Evolutionary conservation across 2,888 invertebrate genomes (phyloP).

Genomic region (Drosophila affinis): DNA sequence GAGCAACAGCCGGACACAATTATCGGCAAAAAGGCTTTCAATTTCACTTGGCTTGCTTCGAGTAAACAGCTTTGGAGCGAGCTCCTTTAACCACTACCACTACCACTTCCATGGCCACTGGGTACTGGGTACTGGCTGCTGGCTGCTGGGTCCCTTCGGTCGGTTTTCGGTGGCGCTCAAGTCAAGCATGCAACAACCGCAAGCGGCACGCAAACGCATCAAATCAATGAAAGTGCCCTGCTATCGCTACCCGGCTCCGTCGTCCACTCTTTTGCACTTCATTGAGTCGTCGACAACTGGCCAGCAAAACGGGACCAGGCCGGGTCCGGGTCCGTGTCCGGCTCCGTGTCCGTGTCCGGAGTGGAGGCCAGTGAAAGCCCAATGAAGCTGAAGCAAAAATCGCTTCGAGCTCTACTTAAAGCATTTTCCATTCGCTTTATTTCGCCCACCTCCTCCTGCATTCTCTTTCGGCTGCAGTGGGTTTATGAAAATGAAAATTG

Average conservation of each 20-base stretch:
- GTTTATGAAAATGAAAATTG: conserved; percentile 73
- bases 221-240: conserved; percentile 75
- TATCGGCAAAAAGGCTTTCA: conserved; percentile 73
- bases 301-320: conserved; percentile 1
- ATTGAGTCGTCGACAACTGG: conserved; percentile 59
- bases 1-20: conserved; percentile 57
- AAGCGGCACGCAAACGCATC: conserved; percentile 77
- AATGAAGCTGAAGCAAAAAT: conserved; percentile 14
- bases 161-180: conserved; percentile 50
- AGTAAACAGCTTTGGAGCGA: conserved; percentile 63
- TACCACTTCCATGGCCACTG: background rate
- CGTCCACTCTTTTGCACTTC: conserved; percentile 68
- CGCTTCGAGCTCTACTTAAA: conserved; percentile 58
- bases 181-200: conserved; percentile 72
- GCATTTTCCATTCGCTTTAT: conserved; percentile 56
- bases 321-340: background rate
- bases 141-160: background rate
- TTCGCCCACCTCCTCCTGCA: conserved; percentile 35
- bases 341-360: background rate
- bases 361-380: conserved; percentile 44
- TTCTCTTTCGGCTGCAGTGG: conserved; percentile 24
- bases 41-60: conserved; percentile 71
- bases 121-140: too few relatives aligned
- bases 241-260: conserved; percentile 27
- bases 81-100: background rate